phyloP scores from a whole-genome alignment of 1,140 invertebrate species.

The Arion vulgaris region DNA sequence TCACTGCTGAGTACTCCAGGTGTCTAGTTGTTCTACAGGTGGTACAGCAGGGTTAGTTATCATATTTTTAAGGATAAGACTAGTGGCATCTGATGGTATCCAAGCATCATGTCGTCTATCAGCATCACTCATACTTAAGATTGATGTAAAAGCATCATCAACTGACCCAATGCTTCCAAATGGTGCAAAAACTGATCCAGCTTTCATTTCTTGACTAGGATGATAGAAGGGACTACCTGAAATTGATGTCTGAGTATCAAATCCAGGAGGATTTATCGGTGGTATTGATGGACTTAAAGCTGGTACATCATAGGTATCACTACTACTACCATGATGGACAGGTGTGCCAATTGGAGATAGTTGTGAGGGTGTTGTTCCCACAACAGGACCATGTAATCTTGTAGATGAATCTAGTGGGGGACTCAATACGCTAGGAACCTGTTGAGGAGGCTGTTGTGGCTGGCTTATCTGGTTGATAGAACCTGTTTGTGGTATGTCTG shows the following conservation, averaged over 20 bases:
- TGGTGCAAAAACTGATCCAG: slow-evolving; percentile 34
- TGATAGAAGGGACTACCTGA: slow-evolving; percentile 47
- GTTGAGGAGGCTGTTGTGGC: neutral
- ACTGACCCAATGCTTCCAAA: slow-evolving; percentile 33
- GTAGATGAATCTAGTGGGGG: neutral
- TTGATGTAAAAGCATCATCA: slow-evolving; percentile 65
- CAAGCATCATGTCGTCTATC: slow-evolving; percentile 83
- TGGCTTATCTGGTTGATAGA: slow-evolving; percentile 8
- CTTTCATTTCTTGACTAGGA: slow-evolving; percentile 29
- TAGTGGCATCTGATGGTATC: slow-evolving; percentile 81
- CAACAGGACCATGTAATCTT: slow-evolving; percentile 39
- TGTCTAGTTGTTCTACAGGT: slow-evolving; percentile 80
- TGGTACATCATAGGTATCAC: slow-evolving; percentile 33
- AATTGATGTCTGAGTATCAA: slow-evolving; percentile 37
- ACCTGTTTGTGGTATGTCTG: neutral
- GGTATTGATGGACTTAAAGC: slow-evolving; percentile 30
- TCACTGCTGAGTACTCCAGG: slow-evolving; percentile 81
- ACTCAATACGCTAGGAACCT: slow-evolving; percentile 21
- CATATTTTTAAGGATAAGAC: slow-evolving; percentile 78
- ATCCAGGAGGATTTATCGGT: slow-evolving; percentile 23
- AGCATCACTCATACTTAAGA: slow-evolving; percentile 65
- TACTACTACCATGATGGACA: slow-evolving; percentile 51
- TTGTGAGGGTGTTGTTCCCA: slow-evolving; percentile 52
- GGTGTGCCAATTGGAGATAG: slow-evolving; percentile 59
- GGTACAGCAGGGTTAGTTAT: slow-evolving; percentile 79